These are phyloP conservation scores for Pseudochromis fuscus DNA, from an alignment of 2,797 vertebrate species.

Conservation along the genomic window DNA sequence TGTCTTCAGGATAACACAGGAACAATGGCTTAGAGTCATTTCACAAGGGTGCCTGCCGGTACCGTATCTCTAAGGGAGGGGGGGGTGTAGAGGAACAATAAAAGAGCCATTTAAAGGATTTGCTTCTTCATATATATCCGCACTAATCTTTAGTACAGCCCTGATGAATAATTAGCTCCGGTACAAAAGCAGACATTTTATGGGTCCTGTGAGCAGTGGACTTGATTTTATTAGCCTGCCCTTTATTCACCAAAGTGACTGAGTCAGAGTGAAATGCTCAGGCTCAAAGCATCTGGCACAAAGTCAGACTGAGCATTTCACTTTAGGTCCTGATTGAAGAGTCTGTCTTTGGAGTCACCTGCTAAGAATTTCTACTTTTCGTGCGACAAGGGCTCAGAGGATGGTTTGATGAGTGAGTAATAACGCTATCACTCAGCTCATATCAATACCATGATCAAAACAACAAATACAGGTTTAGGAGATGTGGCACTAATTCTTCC, in stretches of 20 bases:
- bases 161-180: conserved; percentile 78
- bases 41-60: conserved; percentile 71
- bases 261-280: conserved; percentile 53
- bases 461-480: no score
- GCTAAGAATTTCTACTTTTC: conserved; percentile 3
- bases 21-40: conserved; percentile 81
- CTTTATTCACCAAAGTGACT: conserved; percentile 67
- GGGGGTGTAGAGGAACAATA: conserved; percentile 77
- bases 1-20: conserved; percentile 78
- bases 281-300: conserved; percentile 53
- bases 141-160: conserved; percentile 79
- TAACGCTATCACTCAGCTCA: no score
- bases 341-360: conserved; percentile 19
- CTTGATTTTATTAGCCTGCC: conserved; percentile 79
- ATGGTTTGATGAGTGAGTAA: no score
- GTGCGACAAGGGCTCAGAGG: no score
- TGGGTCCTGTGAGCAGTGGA: conserved; percentile 65
- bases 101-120: conserved; percentile 84
- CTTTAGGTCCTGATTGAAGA: conserved; percentile 31
- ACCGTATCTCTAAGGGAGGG: conserved; percentile 77
- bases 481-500: no score
- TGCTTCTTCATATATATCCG: conserved; percentile 75
- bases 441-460: no score
- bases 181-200: conserved; percentile 79
- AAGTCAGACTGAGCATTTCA: conserved; percentile 18